These are phyloP conservation scores for Zaprionus capensis DNA, from an alignment of 1,140 invertebrate species.

Conservation along the genomic window DNA sequence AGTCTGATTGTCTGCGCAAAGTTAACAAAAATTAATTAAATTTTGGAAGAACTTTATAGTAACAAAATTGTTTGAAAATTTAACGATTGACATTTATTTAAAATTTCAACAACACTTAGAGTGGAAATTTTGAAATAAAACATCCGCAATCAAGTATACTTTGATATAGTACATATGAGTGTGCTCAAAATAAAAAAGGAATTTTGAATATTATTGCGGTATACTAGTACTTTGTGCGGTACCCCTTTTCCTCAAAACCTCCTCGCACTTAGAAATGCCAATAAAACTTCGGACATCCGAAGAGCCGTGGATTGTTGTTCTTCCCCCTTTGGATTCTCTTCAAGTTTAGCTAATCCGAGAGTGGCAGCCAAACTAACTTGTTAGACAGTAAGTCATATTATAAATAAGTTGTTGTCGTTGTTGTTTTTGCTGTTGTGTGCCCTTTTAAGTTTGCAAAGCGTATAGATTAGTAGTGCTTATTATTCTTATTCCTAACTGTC, in stretches of 20 bases:
- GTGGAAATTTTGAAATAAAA: too few relatives aligned
- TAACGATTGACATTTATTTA: too few relatives aligned
- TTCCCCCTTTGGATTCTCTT: slow-evolving; percentile 7
- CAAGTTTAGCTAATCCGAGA: slow-evolving; percentile 23
- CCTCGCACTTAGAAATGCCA: slow-evolving; percentile 21
- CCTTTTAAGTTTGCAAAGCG: slow-evolving; percentile 53
- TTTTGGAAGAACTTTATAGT: too few relatives aligned
- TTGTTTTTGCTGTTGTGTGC: slow-evolving; percentile 50
- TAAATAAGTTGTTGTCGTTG: slow-evolving; percentile 28
- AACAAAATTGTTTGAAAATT: too few relatives aligned
- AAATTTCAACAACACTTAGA: too few relatives aligned
- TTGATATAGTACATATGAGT: too few relatives aligned
- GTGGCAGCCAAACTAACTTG: slow-evolving; percentile 8
- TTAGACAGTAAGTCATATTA: slow-evolving; percentile 45
- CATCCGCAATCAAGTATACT: too few relatives aligned
- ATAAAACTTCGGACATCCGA: slow-evolving; percentile 40
- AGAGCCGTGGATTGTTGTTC: slow-evolving; percentile 27
- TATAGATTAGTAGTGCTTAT: slow-evolving; percentile 33
- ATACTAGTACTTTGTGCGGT: too few relatives aligned
- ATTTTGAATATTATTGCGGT: too few relatives aligned
- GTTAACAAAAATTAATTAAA: not conserved
- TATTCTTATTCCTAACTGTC: slow-evolving; percentile 25
- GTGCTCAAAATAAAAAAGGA: too few relatives aligned
- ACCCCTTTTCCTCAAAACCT: too few relatives aligned
- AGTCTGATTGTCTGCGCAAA: not conserved